Evolutionary conservation across 2,797 vertebrate species (phyloP), one percentile per base, ranked within the genome.

Genomic region (Mus minutoides): DNA sequence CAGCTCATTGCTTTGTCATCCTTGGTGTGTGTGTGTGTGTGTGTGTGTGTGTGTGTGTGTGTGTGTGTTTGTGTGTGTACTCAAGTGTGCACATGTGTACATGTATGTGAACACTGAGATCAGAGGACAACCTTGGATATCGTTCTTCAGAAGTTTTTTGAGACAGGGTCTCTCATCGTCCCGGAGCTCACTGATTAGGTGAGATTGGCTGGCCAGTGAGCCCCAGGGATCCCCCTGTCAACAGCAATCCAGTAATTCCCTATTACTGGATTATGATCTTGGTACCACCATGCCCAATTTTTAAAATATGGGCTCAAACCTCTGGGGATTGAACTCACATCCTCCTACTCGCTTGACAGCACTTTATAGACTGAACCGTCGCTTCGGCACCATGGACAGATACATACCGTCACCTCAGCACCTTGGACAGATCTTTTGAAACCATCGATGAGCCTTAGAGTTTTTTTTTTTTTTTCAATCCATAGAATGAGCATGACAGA

Each of bases 381-480:
- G 10, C 7, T 26, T 34, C 4, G 6, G 29, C 40, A 22, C 21
- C 31, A 17, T 46, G 31, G 67, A 56, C 21, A 76, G 34, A 14
- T 82, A 82, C 14, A 2, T 77, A 43, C 73, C 7, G 17, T 26
- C 56, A 16, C 7, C 49, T 34, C 4, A 11, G 31, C 56, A 24
- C 34, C 16, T 60, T 64, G 34, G 69, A 56, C 31, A 80, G n/a
- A 19, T 83, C 86, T 17, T 71, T 46, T 22, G 8, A 77, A 31
- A 5, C 12, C 84, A 34, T 82, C 14, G 6, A 1, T 0, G 9
- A 37, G 8, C 56, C 75, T 92, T 37, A 2, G 67, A 2, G 82
- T 52, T 95, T 91, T 83, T 84, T 34, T 34, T 83, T 56, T 62
- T 79, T 52, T 96, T 87, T 90, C 78, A 52, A 52, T 37, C 71